phyloP scores from a whole-genome alignment of 2,797 vertebrate species.

The Halcyon chelicuti region DNA sequence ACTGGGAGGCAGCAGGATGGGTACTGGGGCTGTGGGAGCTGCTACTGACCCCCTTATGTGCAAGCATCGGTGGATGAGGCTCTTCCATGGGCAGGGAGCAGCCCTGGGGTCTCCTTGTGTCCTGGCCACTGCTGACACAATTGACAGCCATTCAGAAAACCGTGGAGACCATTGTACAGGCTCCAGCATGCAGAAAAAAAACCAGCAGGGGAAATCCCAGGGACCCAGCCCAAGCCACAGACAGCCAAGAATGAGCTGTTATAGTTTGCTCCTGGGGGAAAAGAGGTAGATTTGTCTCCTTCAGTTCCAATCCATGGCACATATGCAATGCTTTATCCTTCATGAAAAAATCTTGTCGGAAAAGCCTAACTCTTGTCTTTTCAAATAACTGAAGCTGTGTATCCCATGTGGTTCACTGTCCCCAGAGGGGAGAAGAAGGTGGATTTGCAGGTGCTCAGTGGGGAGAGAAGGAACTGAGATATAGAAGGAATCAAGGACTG shows the following conservation, averaged over 20 bases:
- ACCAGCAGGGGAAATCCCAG: not conserved
- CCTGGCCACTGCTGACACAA: not conserved
- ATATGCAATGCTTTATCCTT: not conserved
- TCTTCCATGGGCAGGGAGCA: not conserved
- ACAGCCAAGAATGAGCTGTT: not conserved
- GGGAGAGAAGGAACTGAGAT: not conserved
- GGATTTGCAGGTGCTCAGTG: not conserved
- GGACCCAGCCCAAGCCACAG: not conserved
- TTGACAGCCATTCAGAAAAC: not conserved
- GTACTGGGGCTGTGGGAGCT: accelerated
- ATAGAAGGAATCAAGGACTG: not conserved
- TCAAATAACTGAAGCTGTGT: not conserved
- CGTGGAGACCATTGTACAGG: not conserved
- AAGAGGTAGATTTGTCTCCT: not conserved
- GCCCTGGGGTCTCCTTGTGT: not conserved
- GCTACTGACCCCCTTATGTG: not conserved
- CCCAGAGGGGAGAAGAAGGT: not conserved
- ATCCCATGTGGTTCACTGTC: not conserved
- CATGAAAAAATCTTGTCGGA: not conserved
- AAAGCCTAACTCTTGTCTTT: not conserved
- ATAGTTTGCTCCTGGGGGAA: not conserved
- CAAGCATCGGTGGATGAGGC: accelerated
- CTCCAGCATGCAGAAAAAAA: not conserved
- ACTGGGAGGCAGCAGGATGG: not conserved
- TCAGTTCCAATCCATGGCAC: not conserved